These are phyloP conservation scores for Brachionichthys hirsutus DNA, from an alignment of 2,113 vertebrate genomes.

Conservation along the genomic window DNA sequence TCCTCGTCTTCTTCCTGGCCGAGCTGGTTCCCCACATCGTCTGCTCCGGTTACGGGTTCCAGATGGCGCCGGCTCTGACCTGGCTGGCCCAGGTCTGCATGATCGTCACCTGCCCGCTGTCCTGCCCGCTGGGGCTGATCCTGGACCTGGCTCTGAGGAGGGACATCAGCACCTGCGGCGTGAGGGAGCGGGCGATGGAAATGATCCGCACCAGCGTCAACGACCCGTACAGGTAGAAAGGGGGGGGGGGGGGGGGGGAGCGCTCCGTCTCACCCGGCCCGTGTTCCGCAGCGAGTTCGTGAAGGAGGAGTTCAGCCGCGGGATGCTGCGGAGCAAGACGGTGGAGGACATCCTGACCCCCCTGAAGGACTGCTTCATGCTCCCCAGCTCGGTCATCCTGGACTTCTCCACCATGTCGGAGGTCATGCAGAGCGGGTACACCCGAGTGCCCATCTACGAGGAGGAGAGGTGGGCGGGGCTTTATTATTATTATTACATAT, in stretches of 20 bases:
- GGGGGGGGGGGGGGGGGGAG: too few relatives aligned
- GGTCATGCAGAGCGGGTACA: slow-evolving; percentile 94
- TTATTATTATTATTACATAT: too few relatives aligned
- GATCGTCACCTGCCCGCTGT: slow-evolving; percentile 83
- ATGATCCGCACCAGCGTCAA: slow-evolving; percentile 83
- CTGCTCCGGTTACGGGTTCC: slow-evolving; percentile 84
- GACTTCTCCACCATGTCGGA: slow-evolving; percentile 90
- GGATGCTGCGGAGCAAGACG: slow-evolving; percentile 83
- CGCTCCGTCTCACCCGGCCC: neutral
- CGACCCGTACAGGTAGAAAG: slow-evolving; percentile 82
- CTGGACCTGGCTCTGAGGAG: slow-evolving; percentile 79
- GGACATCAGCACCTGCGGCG: slow-evolving; percentile 79
- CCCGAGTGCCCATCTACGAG: slow-evolving; percentile 89
- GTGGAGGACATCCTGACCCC: slow-evolving; percentile 91
- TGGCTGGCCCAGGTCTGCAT: slow-evolving; percentile 85
- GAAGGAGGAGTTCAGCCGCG: slow-evolving; percentile 86
- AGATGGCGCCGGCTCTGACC: slow-evolving; percentile 80
- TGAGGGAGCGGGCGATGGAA: slow-evolving; percentile 84
- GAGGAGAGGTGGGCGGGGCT: slow-evolving; percentile 78
- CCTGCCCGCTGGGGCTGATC: slow-evolving; percentile 84
- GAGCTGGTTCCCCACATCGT: slow-evolving; percentile 85
- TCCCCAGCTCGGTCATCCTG: slow-evolving; percentile 80
- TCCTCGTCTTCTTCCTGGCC: slow-evolving; percentile 81
- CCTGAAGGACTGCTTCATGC: slow-evolving; percentile 90
- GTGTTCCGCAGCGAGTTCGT: slow-evolving; percentile 81